Evolutionary conservation across 2,113 vertebrate species (phyloP).

Genomic region (Bos taurus): ARS-UCD2.0 NC_037346.1:26388501-26389000

Average conservation of each 20-base stretch:
- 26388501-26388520: not conserved
- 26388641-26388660: not conserved
- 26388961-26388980: not conserved
- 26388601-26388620: not conserved
- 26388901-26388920: not conserved
- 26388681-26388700: not conserved
- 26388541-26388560: not conserved
- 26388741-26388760: not conserved
- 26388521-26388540: not conserved
- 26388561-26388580: constrained; percentile 18
- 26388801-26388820: not conserved
- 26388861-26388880: not conserved
- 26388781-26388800: constrained; percentile 23
- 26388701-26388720: not conserved
- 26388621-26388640: not conserved
- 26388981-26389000: not conserved
- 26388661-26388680: not conserved
- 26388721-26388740: no score
- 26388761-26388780: not conserved
- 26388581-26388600: not conserved
- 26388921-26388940: not conserved
- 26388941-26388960: not conserved
- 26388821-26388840: not conserved
- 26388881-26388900: not conserved
- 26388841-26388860: constrained; percentile 16